Conservation (phyloP, 2,113 vertebrate species). For the Heterochromis multidens region DNA sequence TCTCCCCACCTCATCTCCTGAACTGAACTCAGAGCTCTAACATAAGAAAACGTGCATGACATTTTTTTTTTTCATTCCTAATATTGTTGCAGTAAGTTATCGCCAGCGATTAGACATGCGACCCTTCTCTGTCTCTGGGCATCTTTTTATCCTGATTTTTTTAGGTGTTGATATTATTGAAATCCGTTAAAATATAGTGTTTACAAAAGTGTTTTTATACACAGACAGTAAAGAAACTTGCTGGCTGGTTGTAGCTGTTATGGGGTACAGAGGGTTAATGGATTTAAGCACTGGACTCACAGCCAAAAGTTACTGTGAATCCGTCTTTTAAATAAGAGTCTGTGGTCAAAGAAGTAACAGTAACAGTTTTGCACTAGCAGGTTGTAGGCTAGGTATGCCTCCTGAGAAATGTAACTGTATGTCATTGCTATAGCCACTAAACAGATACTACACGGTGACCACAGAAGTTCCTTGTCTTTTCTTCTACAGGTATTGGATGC, state of each 20-base stretch:
- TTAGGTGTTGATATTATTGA: too few species aligned
- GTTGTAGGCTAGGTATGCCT: neutral
- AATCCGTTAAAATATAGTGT: too few species aligned
- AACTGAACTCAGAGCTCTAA: neutral
- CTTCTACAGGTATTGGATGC: neutral
- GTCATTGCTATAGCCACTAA: neutral
- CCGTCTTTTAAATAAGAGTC: too few species aligned
- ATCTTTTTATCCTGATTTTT: too few species aligned
- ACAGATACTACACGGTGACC: neutral
- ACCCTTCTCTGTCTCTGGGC: neutral
- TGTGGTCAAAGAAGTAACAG: too few species aligned
- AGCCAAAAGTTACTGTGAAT: too few species aligned
- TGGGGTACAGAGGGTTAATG: too few species aligned
- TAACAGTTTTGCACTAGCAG: neutral
- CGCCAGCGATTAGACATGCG: neutral
- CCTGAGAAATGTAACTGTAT: neutral
- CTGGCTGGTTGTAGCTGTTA: too few species aligned
- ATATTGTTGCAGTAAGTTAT: neutral
- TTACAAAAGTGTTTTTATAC: too few species aligned
- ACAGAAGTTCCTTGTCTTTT: neutral
- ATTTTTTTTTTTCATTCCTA: accelerated
- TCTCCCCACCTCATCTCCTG: too few species aligned
- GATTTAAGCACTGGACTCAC: too few species aligned
- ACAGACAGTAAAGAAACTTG: too few species aligned
- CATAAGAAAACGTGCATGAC: neutral